Evolutionary conservation across 1,140 invertebrate genomes (phyloP), one percentile per base, ranked within the genome.

Genomic region (Gryon sp.): DNA sequence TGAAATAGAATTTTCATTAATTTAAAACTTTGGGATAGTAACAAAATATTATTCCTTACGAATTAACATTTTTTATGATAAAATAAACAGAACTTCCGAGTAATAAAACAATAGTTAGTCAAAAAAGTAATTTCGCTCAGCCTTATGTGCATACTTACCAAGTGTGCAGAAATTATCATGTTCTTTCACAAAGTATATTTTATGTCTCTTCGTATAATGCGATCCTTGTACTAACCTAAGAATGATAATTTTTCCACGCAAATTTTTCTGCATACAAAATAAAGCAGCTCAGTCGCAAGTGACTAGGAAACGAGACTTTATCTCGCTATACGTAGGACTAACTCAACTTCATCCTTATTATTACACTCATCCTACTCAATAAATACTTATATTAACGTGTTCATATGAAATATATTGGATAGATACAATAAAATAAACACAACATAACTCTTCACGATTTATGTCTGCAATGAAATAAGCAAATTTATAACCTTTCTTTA

Each of bases 401-500:
- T 77, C 40, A 41, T 65, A 62, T 66, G 72, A 69, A 66, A 66
- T 55, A 41, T 41, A 36, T 46, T 48, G 41, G 53, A 63, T 62
- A 43, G 32, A 55, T 62, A 53, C 59, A 11, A n/a, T 34, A 34
- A 9, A 57, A 68, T 53, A 65, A 76, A 69, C 38, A 68, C 57
- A 40, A 16, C 11, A 20, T 24, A 38, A 30, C 57, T 60, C 14
- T 53, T 24, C 16, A 40, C 59, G 52, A 76, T 76, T 76, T 65
- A 70, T 41, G 66, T 26, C 63, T 14, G 65, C 57, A 50, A 65
- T 70, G 50, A 76, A 76, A 59, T 65, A 52, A 63, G 20, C n/a
- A 70, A 76, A 69, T 76, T 63, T 69, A 76, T 57, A 55, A 60
- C 73, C 73, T 76, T 76, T 76, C 73, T 68, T 53, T 76, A 57